These are phyloP conservation scores for Urocolius indicus DNA, from an alignment of 2,113 vertebrate genomes.

Conservation along the genomic window DNA sequence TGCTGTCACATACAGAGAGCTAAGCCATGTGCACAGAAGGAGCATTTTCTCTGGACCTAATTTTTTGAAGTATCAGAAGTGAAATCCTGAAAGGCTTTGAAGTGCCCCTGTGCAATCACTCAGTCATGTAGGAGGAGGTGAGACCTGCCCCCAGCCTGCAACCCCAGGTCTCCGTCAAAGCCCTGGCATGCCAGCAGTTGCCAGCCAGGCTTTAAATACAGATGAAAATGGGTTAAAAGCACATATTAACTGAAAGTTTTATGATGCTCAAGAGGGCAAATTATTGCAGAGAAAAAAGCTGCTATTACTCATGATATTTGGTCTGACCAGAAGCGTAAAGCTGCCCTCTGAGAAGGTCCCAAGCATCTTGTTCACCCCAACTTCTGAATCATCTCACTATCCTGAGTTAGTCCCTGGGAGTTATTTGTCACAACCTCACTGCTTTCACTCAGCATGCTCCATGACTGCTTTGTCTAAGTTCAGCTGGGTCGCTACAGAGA, in stretches of 20 bases:
- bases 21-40: background rate
- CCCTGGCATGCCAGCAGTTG: background rate
- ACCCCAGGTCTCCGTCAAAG: rapidly evolving
- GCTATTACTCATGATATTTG: background rate
- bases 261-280: background rate
- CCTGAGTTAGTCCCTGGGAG: background rate
- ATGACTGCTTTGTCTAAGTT: background rate
- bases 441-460: background rate
- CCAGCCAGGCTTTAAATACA: background rate
- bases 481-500: rapidly evolving
- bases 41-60: background rate
- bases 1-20: background rate
- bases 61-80: background rate
- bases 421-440: rapidly evolving
- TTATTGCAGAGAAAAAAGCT: background rate
- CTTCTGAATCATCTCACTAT: background rate
- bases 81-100: background rate
- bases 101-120: background rate
- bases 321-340: background rate
- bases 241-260: background rate
- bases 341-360: background rate
- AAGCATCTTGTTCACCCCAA: background rate
- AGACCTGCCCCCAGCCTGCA: background rate
- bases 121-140: background rate
- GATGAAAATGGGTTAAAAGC: background rate